Base-by-base conservation (phyloP, 2,888 invertebrate genomes). In the Cactoblastis cactorum region DNA sequence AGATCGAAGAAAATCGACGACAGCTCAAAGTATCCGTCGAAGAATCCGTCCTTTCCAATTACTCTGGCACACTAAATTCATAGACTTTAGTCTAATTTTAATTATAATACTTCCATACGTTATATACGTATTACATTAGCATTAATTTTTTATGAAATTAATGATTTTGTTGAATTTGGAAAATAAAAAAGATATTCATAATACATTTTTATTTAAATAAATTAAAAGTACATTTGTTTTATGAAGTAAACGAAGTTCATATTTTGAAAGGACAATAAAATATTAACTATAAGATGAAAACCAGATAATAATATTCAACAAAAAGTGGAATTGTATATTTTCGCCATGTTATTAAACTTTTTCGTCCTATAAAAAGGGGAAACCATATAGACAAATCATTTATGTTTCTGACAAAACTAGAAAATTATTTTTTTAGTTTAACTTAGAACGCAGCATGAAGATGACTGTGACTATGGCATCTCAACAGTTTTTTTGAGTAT, bases 1-100 rank as follows among this genome's bases (percentile, higher is more conserved):
- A 63, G 14, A 52, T 51, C 8, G n/a, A 45, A 0, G 50, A 33
- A 2, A 28, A 39, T 2, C 56, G 53, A 6, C 59, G 59, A 3
- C 57, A 54, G 38, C 14, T 50, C 1, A 70, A 74, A 47, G 59
- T 62, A 3, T 39, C 66, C 4, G 59, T 50, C 1, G 50, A 58
- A 9, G 56, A 71, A n/a, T 34, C 18, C 1, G 14, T 41, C 3
- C 33, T 49, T 33, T 41, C 49, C 5, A 49, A 50, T 32, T 38
- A 37, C 17, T 37, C 45, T 11, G 35, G 45, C 41, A 37, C 45
- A 11, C 5, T 43, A 9, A 32, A 43, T 28, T 43, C 43, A 1
- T 43, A 43, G 28, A 28, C 5, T 15, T 18, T 32, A 33, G 9
- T 1, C 3, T 3, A 12, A n/a, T 5, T 4, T 22, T 5, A 22